Evolutionary conservation across 92 coral and sea anemone genomes (phyloP).

Genomic region (Parazoanthus swiftii): DNA sequence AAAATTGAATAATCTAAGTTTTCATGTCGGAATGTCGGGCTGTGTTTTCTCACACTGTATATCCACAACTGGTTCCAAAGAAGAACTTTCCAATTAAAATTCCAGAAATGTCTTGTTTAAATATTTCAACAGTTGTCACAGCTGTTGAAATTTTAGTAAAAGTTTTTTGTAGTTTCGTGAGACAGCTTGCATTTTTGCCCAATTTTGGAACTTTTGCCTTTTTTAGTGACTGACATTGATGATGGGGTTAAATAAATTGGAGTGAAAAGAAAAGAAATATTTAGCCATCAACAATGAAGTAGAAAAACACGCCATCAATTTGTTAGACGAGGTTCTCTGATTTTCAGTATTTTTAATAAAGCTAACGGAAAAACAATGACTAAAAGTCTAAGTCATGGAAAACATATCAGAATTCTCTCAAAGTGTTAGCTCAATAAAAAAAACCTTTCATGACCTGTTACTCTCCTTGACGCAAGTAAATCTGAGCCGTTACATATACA

Average conservation of each 20-base stretch:
- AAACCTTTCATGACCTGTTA: background rate
- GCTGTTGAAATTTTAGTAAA: too few relatives aligned
- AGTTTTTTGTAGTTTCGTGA: too few relatives aligned
- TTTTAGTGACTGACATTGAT: too few relatives aligned
- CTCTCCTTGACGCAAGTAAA: background rate
- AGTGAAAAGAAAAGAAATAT: too few relatives aligned
- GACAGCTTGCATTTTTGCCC: too few relatives aligned
- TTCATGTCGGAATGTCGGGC: too few relatives aligned
- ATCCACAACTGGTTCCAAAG: background rate
- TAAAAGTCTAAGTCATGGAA: background rate
- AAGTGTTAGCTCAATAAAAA: background rate
- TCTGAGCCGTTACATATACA: too few relatives aligned
- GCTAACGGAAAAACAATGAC: background rate
- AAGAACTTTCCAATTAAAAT: background rate
- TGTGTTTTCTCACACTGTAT: background rate
- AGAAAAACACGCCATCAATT: background rate
- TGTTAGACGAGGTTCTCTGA: background rate
- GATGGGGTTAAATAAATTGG: too few relatives aligned
- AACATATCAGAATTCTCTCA: background rate
- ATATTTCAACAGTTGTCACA: too few relatives aligned
- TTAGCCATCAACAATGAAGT: too few relatives aligned
- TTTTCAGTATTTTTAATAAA: background rate
- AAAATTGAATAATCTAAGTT: too few relatives aligned
- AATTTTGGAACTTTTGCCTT: too few relatives aligned
- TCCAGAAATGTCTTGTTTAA: background rate